These are phyloP conservation scores for Athene cunicularia DNA, from an alignment of 2,113 vertebrate species.

Conservation along the genomic window DNA sequence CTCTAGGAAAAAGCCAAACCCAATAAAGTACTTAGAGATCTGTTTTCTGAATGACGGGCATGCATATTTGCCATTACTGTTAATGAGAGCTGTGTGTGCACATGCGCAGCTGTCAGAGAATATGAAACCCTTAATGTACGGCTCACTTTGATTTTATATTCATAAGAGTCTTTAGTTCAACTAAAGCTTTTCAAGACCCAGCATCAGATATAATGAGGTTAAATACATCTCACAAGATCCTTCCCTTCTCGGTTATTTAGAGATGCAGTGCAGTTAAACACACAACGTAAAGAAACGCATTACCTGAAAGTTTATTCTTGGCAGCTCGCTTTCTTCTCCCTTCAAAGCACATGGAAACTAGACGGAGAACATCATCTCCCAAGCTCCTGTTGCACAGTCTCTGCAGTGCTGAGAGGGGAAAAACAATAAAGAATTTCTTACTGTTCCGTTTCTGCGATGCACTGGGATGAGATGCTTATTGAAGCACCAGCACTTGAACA, in stretches of 20 bases:
- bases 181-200: slow-evolving; percentile 65
- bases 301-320: slow-evolving; percentile 29
- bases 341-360: not conserved
- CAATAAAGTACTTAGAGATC: slow-evolving; percentile 52
- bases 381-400: not conserved
- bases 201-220: slow-evolving; percentile 59
- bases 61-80: slow-evolving; percentile 11
- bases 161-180: slow-evolving; percentile 65
- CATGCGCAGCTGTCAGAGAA: slow-evolving; percentile 54
- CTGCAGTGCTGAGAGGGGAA: not conserved
- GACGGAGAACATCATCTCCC: not conserved
- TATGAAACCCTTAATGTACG: slow-evolving; percentile 43
- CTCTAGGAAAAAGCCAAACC: slow-evolving; percentile 20
- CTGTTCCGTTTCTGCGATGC: not conserved
- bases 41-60: slow-evolving; percentile 50
- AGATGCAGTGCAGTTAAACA: not conserved
- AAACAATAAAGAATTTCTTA: not conserved
- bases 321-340: not conserved
- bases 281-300: not conserved
- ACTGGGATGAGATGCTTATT: not conserved
- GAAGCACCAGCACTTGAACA: not conserved
- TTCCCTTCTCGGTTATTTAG: slow-evolving; percentile 22
- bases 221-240: slow-evolving; percentile 44
- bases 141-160: slow-evolving; percentile 71
- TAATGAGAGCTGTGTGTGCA: slow-evolving; percentile 26